Percentiles rank a stretch among this genome's conserved stretches.
These are phyloP conservation scores for Callipepla californica DNA, from an alignment of 2,113 vertebrate species.

Conservation along the genomic window DNA sequence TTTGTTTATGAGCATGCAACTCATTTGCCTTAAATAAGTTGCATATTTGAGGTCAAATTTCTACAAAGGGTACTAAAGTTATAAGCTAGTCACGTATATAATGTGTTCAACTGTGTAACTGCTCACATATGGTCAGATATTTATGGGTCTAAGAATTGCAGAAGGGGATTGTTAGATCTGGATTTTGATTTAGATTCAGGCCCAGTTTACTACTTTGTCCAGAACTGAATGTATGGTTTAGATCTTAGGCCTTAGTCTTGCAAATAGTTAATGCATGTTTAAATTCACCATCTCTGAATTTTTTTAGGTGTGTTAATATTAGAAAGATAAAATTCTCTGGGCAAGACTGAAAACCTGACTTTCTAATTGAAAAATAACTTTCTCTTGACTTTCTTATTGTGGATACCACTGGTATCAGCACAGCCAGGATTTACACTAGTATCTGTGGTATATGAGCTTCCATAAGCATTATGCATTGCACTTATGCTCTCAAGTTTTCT, in stretches of 20 bases:
- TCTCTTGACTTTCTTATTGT: background rate
- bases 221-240: background rate
- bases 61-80: background rate
- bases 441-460: background rate
- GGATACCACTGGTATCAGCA: background rate
- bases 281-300: background rate
- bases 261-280: background rate
- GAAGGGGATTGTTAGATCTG: background rate
- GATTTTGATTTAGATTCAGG: conserved; percentile 4
- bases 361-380: background rate
- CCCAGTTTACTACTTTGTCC: background rate
- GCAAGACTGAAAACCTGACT: background rate
- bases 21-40: background rate
- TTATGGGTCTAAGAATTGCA: background rate
- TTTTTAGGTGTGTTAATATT: background rate
- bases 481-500: background rate
- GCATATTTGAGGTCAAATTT: background rate
- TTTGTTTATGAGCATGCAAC: background rate
- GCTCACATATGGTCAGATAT: background rate
- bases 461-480: background rate
- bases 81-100: background rate
- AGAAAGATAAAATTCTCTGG: background rate
- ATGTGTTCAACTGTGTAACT: background rate
- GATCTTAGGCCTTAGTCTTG: background rate
- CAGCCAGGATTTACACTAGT: background rate